phyloP scores from a whole-genome alignment of 2,888 invertebrate genomes.

The Bibio marci region DNA sequence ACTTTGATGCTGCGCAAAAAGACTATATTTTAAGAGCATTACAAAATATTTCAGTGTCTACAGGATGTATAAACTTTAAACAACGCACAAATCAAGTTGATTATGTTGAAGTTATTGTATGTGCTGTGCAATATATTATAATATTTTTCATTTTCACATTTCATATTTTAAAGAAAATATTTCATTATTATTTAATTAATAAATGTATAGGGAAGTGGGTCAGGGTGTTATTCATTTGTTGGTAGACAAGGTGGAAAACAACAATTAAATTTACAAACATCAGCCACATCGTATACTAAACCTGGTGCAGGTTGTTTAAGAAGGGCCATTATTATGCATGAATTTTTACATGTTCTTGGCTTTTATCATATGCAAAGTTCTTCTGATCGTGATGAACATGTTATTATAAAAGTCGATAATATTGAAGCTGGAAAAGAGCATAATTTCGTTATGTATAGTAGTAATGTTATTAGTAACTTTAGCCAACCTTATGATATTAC shows the following conservation, averaged over 20 bases:
- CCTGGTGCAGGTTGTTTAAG: constrained; percentile 2
- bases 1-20: constrained; percentile 33
- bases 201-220: constrained; percentile 25
- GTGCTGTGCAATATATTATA: too few relatives aligned
- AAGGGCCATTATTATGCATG: constrained; percentile 41
- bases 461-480: constrained; percentile 34
- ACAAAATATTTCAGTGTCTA: constrained; percentile 46
- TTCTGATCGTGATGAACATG: constrained; percentile 46
- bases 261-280: constrained; percentile 1
- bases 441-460: constrained; percentile 45
- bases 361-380: constrained; percentile 60
- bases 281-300: background rate
- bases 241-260: constrained; percentile 35
- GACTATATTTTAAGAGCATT: constrained; percentile 44
- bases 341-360: constrained; percentile 51
- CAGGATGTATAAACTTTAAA: constrained; percentile 44
- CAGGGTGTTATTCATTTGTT: constrained; percentile 58
- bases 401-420: constrained; percentile 28
- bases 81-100: constrained; percentile 28
- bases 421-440: constrained; percentile 35
- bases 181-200: background rate
- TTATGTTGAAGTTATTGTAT: background rate
- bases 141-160: too few relatives aligned
- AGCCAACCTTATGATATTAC: constrained; percentile 51
- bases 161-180: background rate